Evolutionary conservation across 2,113 vertebrate genomes (phyloP).

Genomic region (Diphyllodes magnificus): DNA sequence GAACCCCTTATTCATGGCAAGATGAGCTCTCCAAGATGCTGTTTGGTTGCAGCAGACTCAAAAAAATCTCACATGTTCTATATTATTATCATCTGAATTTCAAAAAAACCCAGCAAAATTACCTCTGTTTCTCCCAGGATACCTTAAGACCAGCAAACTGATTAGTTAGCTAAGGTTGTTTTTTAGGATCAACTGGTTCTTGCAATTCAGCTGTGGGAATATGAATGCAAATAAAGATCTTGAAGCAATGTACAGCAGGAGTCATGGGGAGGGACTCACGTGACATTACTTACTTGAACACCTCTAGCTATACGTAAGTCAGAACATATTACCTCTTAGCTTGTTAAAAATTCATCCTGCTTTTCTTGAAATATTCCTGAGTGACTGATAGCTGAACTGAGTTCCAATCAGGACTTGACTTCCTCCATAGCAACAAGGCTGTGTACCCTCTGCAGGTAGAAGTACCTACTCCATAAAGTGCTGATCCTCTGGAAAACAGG

Average conservation of each 20-base stretch:
- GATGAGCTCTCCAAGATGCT: neutral
- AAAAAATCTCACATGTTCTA: neutral
- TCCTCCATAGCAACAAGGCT: neutral
- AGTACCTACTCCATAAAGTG: neutral
- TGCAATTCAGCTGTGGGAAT: neutral
- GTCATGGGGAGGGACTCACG: rapidly evolving
- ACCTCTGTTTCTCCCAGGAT: neutral
- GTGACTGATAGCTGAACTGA: neutral
- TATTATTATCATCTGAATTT: neutral
- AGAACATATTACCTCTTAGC: neutral
- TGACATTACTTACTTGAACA: neutral
- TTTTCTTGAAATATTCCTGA: neutral
- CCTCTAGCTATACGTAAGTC: neutral
- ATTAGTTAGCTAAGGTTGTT: neutral
- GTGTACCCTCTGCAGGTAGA: neutral
- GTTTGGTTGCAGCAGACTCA: neutral
- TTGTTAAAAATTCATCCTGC: neutral
- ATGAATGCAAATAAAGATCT: neutral
- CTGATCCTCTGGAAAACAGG: neutral
- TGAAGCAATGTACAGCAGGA: neutral
- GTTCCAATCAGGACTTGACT: neutral
- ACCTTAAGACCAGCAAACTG: neutral
- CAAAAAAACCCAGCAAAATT: neutral
- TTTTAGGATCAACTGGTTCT: neutral
- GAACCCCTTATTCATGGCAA: neutral